These are phyloP conservation scores for rabbit (Oryctolagus cuniculus) DNA, from an alignment of 2,113 vertebrate species.

Conservation along the genomic window mOryCun1.1 NC_091444.1:51976001-51976500, in stretches of 20 bases:
- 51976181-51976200: background rate
- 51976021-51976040: background rate
- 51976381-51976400: background rate
- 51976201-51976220: too few relatives aligned
- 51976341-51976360: background rate
- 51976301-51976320: background rate
- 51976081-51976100: background rate
- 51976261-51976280: background rate
- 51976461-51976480: background rate
- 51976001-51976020: background rate
- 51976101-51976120: background rate
- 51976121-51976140: conserved; percentile 14
- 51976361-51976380: background rate
- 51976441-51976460: background rate
- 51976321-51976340: background rate
- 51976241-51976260: background rate
- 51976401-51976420: background rate
- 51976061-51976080: background rate
- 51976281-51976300: background rate
- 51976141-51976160: background rate
- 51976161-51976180: background rate
- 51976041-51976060: background rate
- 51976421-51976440: background rate
- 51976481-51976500: background rate
- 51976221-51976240: background rate